These are phyloP conservation scores for Mastomys natalensis DNA, from an alignment of 2,113 vertebrate genomes.

Conservation along the genomic window DNA sequence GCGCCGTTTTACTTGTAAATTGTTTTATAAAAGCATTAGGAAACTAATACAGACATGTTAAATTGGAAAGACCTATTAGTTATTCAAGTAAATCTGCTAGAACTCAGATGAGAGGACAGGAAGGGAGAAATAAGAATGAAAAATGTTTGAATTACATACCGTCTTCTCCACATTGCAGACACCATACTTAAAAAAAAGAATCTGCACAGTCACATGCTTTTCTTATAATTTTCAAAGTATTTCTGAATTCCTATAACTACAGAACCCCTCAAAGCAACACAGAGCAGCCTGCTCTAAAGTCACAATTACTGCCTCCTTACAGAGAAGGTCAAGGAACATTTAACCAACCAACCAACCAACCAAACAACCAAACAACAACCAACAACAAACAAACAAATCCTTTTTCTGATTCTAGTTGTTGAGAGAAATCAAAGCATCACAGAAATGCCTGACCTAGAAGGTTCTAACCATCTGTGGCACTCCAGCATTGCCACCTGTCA, in stretches of 20 bases:
- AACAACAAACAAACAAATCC: neutral
- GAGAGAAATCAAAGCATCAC: slow-evolving; percentile 8
- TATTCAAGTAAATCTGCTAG: neutral
- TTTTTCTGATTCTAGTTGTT: slow-evolving; percentile 18
- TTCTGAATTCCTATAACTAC: neutral
- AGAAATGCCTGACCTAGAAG: slow-evolving; percentile 37
- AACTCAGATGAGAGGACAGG: neutral
- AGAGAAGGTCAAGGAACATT: neutral
- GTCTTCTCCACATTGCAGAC: neutral
- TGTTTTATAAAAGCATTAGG: neutral
- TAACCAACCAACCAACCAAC: neutral
- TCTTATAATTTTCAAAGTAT: slow-evolving; percentile 19
- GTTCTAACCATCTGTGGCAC: neutral
- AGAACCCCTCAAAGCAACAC: neutral
- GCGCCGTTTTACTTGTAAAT: neutral
- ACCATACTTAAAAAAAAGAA: neutral
- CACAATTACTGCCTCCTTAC: neutral
- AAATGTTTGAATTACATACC: neutral
- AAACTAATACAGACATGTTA: slow-evolving; percentile 2
- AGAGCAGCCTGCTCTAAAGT: slow-evolving; percentile 17
- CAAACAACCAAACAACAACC: too few relatives aligned
- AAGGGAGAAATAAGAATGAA: neutral
- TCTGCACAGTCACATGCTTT: neutral
- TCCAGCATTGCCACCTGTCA: neutral
- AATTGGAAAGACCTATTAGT: neutral